Conservation (phyloP, 2,888 invertebrate species). For the Drosophila borealis region DNA sequence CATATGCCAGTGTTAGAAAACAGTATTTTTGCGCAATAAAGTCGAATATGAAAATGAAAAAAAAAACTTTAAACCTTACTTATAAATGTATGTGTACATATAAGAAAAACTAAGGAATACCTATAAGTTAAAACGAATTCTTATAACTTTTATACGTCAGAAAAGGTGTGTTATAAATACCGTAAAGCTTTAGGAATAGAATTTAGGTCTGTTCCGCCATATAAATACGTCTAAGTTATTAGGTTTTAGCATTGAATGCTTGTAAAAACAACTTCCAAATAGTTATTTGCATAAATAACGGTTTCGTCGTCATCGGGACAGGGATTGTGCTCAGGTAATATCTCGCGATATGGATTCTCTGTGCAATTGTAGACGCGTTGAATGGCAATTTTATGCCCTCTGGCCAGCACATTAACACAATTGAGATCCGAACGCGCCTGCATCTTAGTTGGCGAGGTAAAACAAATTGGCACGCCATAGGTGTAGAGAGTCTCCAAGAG, state of each 20-base stretch:
- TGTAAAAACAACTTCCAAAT: conserved; percentile 70
- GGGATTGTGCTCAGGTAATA: conserved; percentile 70
- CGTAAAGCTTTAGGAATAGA: not conserved
- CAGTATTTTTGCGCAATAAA: conserved; percentile 72
- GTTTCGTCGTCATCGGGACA: conserved; percentile 60
- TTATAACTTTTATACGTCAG: not conserved
- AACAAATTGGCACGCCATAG: conserved; percentile 73
- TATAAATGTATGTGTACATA: not conserved
- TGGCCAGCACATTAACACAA: conserved; percentile 43
- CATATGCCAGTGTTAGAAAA: conserved; percentile 34
- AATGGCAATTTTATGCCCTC: conserved; percentile 41
- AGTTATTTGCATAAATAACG: conserved; percentile 78
- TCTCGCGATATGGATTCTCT: conserved; percentile 77
- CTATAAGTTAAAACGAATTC: no score
- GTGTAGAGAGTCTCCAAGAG: conserved; percentile 60
- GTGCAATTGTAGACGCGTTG: conserved; percentile 53
- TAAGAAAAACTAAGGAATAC: no score
- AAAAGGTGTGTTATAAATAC: not conserved
- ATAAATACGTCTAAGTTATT: no score
- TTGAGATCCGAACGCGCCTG: conserved; percentile 71
- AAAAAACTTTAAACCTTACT: not conserved
- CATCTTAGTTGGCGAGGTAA: conserved; percentile 74
- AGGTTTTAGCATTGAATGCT: conserved; percentile 1
- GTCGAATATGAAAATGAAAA: conserved; percentile 20
- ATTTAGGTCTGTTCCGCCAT: not conserved